Conservation (phyloP, 2,888 invertebrate species). For the Salpingus planirostris region DNA sequence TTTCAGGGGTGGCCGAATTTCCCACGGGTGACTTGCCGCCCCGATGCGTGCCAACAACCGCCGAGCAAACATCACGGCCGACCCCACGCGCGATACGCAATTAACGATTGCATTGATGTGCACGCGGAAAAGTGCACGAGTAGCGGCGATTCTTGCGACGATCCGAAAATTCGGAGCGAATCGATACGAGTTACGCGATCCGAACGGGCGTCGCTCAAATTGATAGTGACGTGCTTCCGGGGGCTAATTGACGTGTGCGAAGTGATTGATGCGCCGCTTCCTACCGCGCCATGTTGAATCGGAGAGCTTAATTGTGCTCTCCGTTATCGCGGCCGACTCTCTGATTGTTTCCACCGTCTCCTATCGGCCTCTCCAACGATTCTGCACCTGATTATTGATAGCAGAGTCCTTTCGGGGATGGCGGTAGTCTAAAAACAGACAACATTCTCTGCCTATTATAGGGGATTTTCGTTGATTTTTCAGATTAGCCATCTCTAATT, state of each 20-base stretch:
- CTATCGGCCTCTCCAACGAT: constrained; percentile 20
- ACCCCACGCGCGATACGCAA: constrained; percentile 26
- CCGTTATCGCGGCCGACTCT: constrained; percentile 18
- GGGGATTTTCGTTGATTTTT: too few species aligned
- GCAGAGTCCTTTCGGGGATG: too few species aligned
- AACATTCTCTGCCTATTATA: neutral
- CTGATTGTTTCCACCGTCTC: constrained; percentile 25
- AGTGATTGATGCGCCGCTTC: constrained; percentile 42
- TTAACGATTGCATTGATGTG: constrained; percentile 24
- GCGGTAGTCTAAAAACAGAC: too few species aligned
- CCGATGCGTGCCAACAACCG: constrained; percentile 37
- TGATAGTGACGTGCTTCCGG: constrained; percentile 44
- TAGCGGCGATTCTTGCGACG: constrained; percentile 8
- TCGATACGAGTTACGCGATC: constrained; percentile 34
- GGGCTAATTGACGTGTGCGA: constrained; percentile 43
- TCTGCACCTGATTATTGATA: neutral
- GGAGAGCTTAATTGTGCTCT: constrained; percentile 37
- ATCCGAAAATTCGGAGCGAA: constrained; percentile 19
- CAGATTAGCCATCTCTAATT: too few species aligned
- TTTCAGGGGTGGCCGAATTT: constrained; percentile 22
- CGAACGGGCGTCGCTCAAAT: constrained; percentile 38
- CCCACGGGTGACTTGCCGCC: constrained; percentile 36
- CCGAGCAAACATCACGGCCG: constrained; percentile 34
- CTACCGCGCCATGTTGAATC: constrained; percentile 42
- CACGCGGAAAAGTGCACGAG: constrained; percentile 1